Evolutionary conservation across 1,140 invertebrate species (phyloP).

Genomic region (Lineus longissimus): DNA sequence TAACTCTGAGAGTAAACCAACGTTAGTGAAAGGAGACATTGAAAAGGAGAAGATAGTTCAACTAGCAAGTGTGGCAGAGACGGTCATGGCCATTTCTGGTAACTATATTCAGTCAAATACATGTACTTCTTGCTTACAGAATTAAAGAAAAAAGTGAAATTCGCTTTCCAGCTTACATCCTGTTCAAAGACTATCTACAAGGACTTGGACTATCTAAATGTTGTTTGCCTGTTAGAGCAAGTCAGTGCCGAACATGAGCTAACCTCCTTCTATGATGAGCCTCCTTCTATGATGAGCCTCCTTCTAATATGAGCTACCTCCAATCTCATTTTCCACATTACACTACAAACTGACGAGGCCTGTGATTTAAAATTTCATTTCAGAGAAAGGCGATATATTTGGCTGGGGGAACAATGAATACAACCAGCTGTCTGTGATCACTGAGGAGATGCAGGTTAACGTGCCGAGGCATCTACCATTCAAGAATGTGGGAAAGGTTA

Average conservation of each 20-base stretch:
- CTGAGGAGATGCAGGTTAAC: slow-evolving; percentile 55
- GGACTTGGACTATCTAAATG: too few relatives aligned
- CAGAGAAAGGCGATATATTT: slow-evolving; percentile 88
- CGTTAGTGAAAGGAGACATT: slow-evolving; percentile 74
- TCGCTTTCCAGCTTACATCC: too few relatives aligned
- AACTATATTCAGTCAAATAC: slow-evolving; percentile 34
- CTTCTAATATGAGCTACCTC: too few relatives aligned
- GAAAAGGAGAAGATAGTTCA: slow-evolving; percentile 75
- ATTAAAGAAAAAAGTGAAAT: too few relatives aligned
- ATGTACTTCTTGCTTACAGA: slow-evolving; percentile 1
- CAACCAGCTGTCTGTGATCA: slow-evolving; percentile 65
- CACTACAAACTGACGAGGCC: background rate
- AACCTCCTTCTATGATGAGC: too few relatives aligned
- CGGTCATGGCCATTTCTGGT: slow-evolving; percentile 85
- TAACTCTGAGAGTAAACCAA: slow-evolving; percentile 25
- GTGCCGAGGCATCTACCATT: slow-evolving; percentile 66
- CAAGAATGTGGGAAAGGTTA: slow-evolving; percentile 67
- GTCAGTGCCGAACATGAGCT: too few relatives aligned
- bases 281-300: too few relatives aligned
- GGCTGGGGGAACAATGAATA: slow-evolving; percentile 98
- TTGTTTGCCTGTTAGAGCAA: too few relatives aligned
- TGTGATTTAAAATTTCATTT: slow-evolving; percentile 24
- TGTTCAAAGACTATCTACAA: too few relatives aligned
- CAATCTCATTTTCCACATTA: slow-evolving; percentile 6
- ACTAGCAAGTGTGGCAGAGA: slow-evolving; percentile 76